phyloP scores from a whole-genome alignment of 2,113 vertebrate species.

The Salvelinus sp. region DNA sequence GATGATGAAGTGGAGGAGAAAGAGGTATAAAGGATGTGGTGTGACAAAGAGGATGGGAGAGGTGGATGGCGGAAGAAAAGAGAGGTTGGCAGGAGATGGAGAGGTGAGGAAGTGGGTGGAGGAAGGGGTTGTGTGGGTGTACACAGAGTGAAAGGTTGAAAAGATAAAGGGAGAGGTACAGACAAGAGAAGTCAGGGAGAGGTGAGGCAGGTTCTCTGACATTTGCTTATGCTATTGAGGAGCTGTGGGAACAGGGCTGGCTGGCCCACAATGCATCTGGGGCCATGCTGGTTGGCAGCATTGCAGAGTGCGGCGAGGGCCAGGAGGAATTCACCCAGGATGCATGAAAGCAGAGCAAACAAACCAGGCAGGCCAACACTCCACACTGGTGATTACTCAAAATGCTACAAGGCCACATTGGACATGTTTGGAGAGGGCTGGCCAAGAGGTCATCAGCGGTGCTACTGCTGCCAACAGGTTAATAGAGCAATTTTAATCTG shows the following conservation, averaged over 20 bases:
- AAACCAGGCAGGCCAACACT: neutral
- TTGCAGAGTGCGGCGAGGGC: conserved; percentile 63
- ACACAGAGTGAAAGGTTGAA: neutral
- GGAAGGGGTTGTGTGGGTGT: neutral
- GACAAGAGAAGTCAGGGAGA: conserved; percentile 24
- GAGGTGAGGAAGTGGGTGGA: neutral
- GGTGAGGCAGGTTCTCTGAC: conserved; percentile 74
- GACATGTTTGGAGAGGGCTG: conserved; percentile 50
- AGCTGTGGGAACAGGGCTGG: conserved; percentile 83
- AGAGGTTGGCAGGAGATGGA: conserved; percentile 13
- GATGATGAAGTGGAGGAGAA: too few relatives aligned
- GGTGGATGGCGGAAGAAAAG: conserved; percentile 5
- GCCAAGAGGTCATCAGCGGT: conserved; percentile 25
- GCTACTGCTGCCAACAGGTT: conserved; percentile 48
- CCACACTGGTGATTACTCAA: neutral
- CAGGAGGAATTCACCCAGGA: conserved; percentile 68
- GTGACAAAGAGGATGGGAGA: conserved; percentile 7
- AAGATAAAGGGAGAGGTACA: neutral
- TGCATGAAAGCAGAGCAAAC: conserved; percentile 33
- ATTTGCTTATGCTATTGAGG: conserved; percentile 91
- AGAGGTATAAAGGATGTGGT: too few relatives aligned
- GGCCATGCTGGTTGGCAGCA: conserved; percentile 67
- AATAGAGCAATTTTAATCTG: conserved; percentile 52
- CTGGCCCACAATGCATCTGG: conserved; percentile 69
- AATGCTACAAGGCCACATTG: neutral